phyloP scores from a whole-genome alignment of 2,888 invertebrate species.

The Xylota segnis region DNA sequence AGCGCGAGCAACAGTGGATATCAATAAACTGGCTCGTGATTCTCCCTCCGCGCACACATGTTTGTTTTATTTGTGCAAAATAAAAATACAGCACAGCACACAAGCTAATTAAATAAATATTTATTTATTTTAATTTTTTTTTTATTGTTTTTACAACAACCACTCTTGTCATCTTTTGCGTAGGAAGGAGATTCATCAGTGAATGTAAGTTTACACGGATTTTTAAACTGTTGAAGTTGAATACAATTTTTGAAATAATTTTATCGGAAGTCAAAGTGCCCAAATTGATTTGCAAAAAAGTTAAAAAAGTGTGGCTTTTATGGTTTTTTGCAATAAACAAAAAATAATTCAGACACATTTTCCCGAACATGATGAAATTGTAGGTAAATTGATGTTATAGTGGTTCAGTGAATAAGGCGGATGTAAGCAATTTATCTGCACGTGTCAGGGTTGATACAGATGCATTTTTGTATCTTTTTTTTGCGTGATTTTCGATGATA shows the following conservation, averaged over 20 bases:
- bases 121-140: background rate
- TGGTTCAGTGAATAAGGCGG: background rate
- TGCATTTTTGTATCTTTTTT: background rate
- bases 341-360: constrained; percentile 2
- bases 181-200: constrained; percentile 12
- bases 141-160: constrained; percentile 9
- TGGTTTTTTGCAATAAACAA: background rate
- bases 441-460: constrained; percentile 15
- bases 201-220: constrained; percentile 40
- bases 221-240: background rate
- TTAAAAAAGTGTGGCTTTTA: background rate
- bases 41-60: constrained; percentile 22
- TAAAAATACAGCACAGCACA: constrained; percentile 10
- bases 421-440: constrained; percentile 25
- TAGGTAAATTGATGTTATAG: constrained; percentile 8
- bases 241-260: constrained; percentile 1
- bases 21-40: constrained; percentile 57
- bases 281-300: constrained; percentile 13
- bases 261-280: constrained; percentile 26
- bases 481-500: background rate
- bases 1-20: constrained; percentile 31
- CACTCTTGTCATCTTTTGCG: constrained; percentile 9
- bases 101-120: constrained; percentile 33
- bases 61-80: constrained; percentile 24
- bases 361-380: constrained; percentile 21